Percentiles rank a stretch among this genome's conserved stretches.
Evolutionary conservation across 2,797 vertebrate species (phyloP).

Genomic region (Scolopax rusticola): DNA sequence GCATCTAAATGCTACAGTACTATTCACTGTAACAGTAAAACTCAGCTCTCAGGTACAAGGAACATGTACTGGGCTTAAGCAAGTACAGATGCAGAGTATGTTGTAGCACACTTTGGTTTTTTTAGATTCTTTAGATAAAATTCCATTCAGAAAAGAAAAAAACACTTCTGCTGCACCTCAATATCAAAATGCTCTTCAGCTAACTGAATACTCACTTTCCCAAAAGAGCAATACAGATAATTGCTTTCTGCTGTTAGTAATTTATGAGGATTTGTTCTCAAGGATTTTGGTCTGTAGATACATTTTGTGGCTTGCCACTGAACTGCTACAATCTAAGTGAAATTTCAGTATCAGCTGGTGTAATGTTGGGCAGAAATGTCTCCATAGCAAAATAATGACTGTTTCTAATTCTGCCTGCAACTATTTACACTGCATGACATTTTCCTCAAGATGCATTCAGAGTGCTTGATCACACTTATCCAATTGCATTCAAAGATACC

Average conservation of each 20-base stretch:
- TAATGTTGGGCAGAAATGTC: neutral
- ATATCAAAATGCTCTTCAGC: neutral
- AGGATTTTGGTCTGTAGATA: conserved; percentile 15
- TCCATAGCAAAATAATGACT: neutral
- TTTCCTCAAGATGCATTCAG: neutral
- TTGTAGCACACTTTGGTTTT: fast-evolving
- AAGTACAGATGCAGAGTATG: neutral
- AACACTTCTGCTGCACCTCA: neutral
- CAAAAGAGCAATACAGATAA: neutral
- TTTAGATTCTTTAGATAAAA: neutral
- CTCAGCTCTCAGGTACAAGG: neutral
- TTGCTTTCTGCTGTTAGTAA: conserved; percentile 49
- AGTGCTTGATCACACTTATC: neutral
- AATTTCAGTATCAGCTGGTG: neutral
- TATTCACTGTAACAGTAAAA: neutral
- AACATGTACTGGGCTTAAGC: neutral
- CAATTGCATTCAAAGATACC: neutral
- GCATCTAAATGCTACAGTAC: neutral
- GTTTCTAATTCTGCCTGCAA: neutral
- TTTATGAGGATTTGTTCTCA: conserved; percentile 7
- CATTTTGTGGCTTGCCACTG: neutral
- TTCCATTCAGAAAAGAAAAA: neutral
- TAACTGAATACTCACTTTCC: neutral
- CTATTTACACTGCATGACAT: neutral
- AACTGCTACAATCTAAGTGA: neutral